Base-by-base conservation (phyloP, 1,140 invertebrate genomes). In the Papilio polytes region DNA sequence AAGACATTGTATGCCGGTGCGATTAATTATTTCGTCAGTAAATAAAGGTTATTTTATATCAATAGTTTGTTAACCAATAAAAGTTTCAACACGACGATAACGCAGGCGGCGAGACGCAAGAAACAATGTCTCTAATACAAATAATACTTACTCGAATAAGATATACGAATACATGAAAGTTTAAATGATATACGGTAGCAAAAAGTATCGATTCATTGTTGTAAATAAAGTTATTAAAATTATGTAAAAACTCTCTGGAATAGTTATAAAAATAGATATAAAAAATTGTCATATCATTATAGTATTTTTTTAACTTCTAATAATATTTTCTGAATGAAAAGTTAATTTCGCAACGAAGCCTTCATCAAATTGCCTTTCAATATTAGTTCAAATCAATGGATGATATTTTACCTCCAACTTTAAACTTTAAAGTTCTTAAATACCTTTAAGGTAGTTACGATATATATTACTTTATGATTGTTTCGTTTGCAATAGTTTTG, bases 291-390 rank as follows among this genome's bases (percentile, higher is more conserved):
- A n/a, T n/a, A 7, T 20, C 63, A 66, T 72, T 12, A 12, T 7
- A 41, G 44, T 36, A 22, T 41, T 8, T 26, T 26, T 26, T 26
- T 26, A 26, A 26, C n/a, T n/a, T 1, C 26, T 26, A 26, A 77
- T 26, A 87, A 87, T 85, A 56, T 20, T 48, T 15, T 13, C 10
- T 82, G 86, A 74, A 85, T 87, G 82, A 82, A 80, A 83, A 84
- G 12, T 78, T 73, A 82, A 85, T 91, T 88, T 89, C 85, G 86
- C 86, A 90, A 91, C 70, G 78, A 84, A 90, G 82, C 90, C 90
- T 91, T 89, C 89, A 81, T 87, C 78, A 79, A 51, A 85, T 85
- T 84, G 84, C 88, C 87, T 88, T 89, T 90, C 88, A 84, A 89
- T 87, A 85, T 85, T 88, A 84, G 74, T 78, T 78, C 81, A 83